Base-by-base conservation (phyloP, 2,888 invertebrate genomes). In the Ectemnius continuus region DNA sequence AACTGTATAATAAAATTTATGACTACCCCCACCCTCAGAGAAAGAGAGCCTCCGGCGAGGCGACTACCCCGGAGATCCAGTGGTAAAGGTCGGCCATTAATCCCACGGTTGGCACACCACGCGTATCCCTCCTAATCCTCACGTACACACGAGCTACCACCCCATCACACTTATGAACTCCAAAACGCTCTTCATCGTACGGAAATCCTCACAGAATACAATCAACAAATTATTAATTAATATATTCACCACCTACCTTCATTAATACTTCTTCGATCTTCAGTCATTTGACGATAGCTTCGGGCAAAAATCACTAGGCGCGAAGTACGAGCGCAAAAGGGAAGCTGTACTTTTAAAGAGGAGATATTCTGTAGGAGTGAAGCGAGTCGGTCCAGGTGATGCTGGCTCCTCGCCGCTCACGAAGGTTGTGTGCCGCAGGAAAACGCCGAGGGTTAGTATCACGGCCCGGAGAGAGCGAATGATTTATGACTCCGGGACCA, bases 1-100 rank as follows among this genome's bases (percentile, higher is more conserved):
- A 91, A 92, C 91, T 91, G 91, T 92, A 92, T 88, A 88, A 88
- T 90, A 91, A 92, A 92, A 93, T 92, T 92, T 92, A 93, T 92
- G 90, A 89, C 76, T 36, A 36, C 82, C 86, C 85, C 85, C 86
- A 75, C 80, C 60, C 47, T 3, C 2, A 23, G 36, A 11, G 36
- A 6, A 11, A 36, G 36, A 36, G 36, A 6, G 36, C 36, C 36
- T 6, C 36, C 8, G 8, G 36, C 36, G 8, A 36, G 4, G 11
- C 65, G 62, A 73, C 72, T 60, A 65, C 76, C 73, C 71, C 71
- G 77, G 78, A 72, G 83, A 77, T 81, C 76, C 60, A 68, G 70
- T 80, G 75, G 77, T 84, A 82, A 86, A 83, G 85, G 79, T 80
- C 80, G 78, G 79, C 84, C 84, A 86, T 89, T 88, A 87, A 86